These are phyloP conservation scores for Armadillidium nasatum DNA, from an alignment of 1,140 invertebrate genomes.

Conservation along the genomic window DNA sequence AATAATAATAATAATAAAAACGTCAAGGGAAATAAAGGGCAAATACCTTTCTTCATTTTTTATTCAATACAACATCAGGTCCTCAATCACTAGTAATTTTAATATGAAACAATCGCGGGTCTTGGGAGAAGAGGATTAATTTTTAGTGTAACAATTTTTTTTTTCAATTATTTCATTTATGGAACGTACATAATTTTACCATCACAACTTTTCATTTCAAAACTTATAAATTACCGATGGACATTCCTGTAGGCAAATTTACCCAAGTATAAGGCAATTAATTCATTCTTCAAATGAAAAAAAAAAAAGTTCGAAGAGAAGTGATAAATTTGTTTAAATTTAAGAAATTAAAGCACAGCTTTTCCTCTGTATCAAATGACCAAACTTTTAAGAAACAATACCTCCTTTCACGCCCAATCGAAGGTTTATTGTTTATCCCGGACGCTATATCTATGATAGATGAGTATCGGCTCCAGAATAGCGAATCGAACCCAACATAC, in stretches of 20 bases:
- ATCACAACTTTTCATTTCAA: not conserved
- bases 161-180: not conserved
- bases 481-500: not conserved
- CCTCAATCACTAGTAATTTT: slow-evolving; percentile 4
- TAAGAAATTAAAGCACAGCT: not conserved
- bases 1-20: no score
- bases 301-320: not conserved
- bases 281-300: not conserved
- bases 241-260: not conserved
- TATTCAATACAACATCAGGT: slow-evolving; percentile 13
- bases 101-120: not conserved
- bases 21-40: no score
- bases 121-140: slow-evolving; percentile 4
- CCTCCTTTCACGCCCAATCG: not conserved
- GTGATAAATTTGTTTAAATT: not conserved
- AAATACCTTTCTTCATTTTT: not conserved
- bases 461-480: not conserved
- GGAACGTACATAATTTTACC: not conserved
- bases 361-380: slow-evolving; percentile 4
- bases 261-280: not conserved
- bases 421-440: not conserved
- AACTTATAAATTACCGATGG: not conserved
- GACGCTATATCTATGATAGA: not conserved
- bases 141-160: not conserved
- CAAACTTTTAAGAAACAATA: not conserved